Base-by-base conservation (phyloP, 2,113 vertebrate species). In the Rhombomys opimus region DNA sequence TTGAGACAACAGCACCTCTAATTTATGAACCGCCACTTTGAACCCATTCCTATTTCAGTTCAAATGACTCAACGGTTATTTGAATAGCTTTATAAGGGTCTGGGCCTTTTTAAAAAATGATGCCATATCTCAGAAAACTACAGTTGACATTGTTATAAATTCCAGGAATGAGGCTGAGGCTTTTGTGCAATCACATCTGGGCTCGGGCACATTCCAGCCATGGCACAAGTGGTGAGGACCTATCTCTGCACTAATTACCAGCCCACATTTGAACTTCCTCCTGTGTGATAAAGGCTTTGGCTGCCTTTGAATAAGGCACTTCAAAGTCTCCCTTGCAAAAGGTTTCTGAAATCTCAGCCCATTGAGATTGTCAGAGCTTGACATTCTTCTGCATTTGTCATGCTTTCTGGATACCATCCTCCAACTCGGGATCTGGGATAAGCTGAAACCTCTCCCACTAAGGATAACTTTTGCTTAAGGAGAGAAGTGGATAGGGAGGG, bases 101-200 rank as follows among this genome's bases (percentile, higher is more conserved):
- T 78, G 90, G 91, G 57, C 63, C 89, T 97, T 97, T 97, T 91
- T 87, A 65, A 98, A 97, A 98, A 97, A 96, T 96, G 93, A 97
- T 85, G 81, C 20, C 1, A 4, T 68, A 89, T 94, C 91, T 95
- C 92, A 96, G 96, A 95, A 97, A 96, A 82, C n/a, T 50, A 89
- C 59, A 81, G 94, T 76, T 93, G 95, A 95, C 92, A 87, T 20
- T 72, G 68, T 96, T 95, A 96, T 96, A 95, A 98, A 95, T 97
- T 94, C 93, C 92, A 96, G 89, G 87, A 97, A 77, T 76, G 92
- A 97, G 95, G 82, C 73, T 63, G 46, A n/a, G 20, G 41, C 65
- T 94, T 95, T 87, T 67, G 41, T 76, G 89, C 90, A 95, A 92
- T 86, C 72, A 35, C 63, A 85, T 91, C 57, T 80, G 52, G 85